Percentiles rank a stretch among this genome's conserved stretches.
Evolutionary conservation across 2,113 vertebrate species (phyloP).

Genomic region (Microcebus jonahi): DNA sequence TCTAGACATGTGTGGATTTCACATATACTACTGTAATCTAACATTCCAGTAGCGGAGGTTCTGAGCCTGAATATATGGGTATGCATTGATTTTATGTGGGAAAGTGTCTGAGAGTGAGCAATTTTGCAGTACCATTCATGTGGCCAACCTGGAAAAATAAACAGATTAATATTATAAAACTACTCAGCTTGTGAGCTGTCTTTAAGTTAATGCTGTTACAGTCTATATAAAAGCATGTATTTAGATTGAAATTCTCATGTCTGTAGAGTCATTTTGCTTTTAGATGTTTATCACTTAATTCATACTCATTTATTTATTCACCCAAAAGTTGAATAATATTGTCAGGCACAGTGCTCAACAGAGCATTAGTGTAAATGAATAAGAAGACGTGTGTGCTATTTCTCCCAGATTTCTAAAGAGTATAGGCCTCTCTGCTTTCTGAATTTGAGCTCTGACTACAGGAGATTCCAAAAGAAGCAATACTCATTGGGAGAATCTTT

Average conservation of each 20-base stretch:
- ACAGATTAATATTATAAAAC: neutral
- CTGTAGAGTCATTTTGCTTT: neutral
- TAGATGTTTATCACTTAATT: neutral
- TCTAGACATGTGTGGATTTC: slow-evolving; percentile 67
- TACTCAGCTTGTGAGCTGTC: neutral
- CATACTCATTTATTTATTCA: neutral
- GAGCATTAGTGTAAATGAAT: neutral
- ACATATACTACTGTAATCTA: slow-evolving; percentile 30
- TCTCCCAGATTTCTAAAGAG: neutral
- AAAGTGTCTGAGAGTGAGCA: neutral
- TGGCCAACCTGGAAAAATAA: neutral
- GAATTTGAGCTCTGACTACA: neutral
- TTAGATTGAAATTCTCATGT: neutral
- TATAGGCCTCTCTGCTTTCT: neutral
- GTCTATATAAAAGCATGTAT: neutral
- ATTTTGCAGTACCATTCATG: neutral
- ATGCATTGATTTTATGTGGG: neutral
- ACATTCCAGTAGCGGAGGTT: slow-evolving; percentile 36
- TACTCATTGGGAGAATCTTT: neutral
- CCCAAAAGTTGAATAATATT: neutral
- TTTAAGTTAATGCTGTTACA: neutral
- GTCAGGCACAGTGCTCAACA: neutral
- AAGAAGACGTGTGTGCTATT: neutral
- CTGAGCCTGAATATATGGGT: neutral
- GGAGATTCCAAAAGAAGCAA: neutral